Evolutionary conservation across 2,113 vertebrate species (phyloP).

Genomic region (Synodontis membranacea): DNA sequence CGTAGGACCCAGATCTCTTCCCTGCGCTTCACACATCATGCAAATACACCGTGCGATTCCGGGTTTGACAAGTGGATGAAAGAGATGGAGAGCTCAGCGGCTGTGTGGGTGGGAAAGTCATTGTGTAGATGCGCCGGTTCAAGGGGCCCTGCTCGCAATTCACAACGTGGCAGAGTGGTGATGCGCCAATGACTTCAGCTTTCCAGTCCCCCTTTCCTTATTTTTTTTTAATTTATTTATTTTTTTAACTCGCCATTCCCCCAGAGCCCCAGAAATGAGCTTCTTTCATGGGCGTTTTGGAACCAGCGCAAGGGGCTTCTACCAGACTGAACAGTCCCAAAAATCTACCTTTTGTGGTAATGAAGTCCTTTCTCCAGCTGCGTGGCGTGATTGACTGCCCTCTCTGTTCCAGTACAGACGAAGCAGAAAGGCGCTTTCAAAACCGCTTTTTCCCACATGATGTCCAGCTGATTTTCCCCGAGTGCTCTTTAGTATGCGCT

Average conservation of each 20-base stretch:
- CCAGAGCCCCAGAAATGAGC: not conserved
- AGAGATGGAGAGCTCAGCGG: not conserved
- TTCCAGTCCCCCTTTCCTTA: no score
- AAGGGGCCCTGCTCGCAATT: not conserved
- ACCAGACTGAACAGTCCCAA: not conserved
- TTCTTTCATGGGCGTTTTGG: not conserved
- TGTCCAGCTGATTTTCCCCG: constrained; percentile 20
- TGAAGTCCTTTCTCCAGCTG: constrained; percentile 1
- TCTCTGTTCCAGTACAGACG: constrained; percentile 10
- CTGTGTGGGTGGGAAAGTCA: constrained; percentile 21
- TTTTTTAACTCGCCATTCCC: not conserved
- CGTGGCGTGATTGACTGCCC: not conserved
- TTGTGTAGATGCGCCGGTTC: constrained; percentile 15
- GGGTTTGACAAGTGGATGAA: constrained; percentile 35
- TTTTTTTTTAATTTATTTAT: not conserved
- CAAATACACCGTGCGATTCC: constrained; percentile 27
- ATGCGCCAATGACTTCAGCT: not conserved
- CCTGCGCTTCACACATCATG: constrained; percentile 27
- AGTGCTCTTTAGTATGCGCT: not conserved
- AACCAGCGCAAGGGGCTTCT: not conserved
- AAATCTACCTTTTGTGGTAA: constrained; percentile 1
- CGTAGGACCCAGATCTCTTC: constrained; percentile 10
- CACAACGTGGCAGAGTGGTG: not conserved
- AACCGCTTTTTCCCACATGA: constrained; percentile 23
- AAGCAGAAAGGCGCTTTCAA: constrained; percentile 26